A percentile compares a stretch with the other conserved stretches of the same genome.
phyloP scores from a whole-genome alignment of 2,888 invertebrate genomes.

The Unio pictorum region DNA sequence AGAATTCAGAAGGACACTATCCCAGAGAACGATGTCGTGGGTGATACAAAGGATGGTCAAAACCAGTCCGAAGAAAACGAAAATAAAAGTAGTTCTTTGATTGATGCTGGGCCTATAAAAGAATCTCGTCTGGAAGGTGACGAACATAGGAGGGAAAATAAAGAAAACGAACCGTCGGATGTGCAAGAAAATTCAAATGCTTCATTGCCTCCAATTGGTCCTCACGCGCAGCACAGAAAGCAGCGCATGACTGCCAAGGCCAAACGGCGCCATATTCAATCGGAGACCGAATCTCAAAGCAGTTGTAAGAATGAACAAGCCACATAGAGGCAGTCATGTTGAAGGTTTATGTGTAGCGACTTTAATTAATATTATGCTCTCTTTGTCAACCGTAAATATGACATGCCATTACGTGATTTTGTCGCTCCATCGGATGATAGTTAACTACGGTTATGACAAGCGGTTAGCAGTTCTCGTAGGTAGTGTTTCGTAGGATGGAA shows the following conservation, averaged over 20 bases:
- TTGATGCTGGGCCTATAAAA: constrained; percentile 12
- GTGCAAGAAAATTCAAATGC: constrained; percentile 21
- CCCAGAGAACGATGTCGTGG: constrained; percentile 15
- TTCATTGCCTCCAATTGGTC: constrained; percentile 43
- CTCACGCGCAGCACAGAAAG: constrained; percentile 37
- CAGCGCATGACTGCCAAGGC: constrained; percentile 62
- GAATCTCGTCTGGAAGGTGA: constrained; percentile 33
- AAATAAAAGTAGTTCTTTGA: too few species aligned
- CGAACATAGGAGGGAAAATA: constrained; percentile 13
- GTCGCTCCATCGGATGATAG: too few species aligned
- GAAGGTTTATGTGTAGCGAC: too few species aligned
- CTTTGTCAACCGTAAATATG: too few species aligned
- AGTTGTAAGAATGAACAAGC: constrained; percentile 2
- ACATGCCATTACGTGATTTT: too few species aligned
- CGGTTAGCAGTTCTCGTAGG: too few species aligned
- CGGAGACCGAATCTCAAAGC: constrained; percentile 14
- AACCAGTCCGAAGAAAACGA: too few species aligned
- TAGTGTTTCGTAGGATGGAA: too few species aligned
- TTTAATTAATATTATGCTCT: too few species aligned
- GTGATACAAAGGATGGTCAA: too few species aligned
- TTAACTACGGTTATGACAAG: too few species aligned
- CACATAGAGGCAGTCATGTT: constrained; percentile 1
- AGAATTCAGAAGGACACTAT: constrained; percentile 18
- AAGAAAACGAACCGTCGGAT: constrained; percentile 47
- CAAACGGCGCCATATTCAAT: constrained; percentile 59